phyloP scores from a whole-genome alignment of 37 sponge, comb jelly and placozoan species.

The Ianthella basta region DNA sequence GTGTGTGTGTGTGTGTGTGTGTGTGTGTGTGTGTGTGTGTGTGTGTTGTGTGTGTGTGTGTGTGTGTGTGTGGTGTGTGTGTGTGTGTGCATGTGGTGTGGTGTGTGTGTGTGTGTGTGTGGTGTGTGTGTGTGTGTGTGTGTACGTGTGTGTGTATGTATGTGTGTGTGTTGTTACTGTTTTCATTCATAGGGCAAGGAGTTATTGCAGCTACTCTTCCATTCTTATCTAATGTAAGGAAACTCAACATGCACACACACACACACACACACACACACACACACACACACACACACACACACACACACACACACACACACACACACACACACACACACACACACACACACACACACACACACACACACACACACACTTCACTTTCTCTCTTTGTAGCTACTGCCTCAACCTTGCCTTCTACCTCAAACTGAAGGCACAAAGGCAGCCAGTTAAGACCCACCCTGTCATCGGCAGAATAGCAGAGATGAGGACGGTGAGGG shows the following conservation, averaged over 20 bases:
- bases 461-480: constrained; percentile 69
- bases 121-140: neutral
- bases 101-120: neutral
- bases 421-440: constrained; percentile 58
- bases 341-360: constrained; percentile 27
- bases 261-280: constrained; percentile 36
- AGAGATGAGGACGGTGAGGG: constrained; percentile 47
- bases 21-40: neutral
- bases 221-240: constrained; percentile 22
- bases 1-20: constrained; percentile 1
- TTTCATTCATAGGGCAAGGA: neutral
- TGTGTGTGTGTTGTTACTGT: neutral
- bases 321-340: constrained; percentile 18
- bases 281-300: constrained; percentile 34
- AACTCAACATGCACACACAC: constrained; percentile 27
- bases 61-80: constrained; percentile 9
- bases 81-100: neutral
- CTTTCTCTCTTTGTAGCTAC: constrained; percentile 41
- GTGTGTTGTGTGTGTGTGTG: neutral
- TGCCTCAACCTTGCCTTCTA: constrained; percentile 71
- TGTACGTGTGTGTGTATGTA: neutral
- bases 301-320: constrained; percentile 20
- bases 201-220: neutral
- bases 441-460: constrained; percentile 37
- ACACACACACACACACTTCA: constrained; percentile 5